Conservation (phyloP, 2,797 vertebrate species). For the Pseudochromis fuscus region DNA sequence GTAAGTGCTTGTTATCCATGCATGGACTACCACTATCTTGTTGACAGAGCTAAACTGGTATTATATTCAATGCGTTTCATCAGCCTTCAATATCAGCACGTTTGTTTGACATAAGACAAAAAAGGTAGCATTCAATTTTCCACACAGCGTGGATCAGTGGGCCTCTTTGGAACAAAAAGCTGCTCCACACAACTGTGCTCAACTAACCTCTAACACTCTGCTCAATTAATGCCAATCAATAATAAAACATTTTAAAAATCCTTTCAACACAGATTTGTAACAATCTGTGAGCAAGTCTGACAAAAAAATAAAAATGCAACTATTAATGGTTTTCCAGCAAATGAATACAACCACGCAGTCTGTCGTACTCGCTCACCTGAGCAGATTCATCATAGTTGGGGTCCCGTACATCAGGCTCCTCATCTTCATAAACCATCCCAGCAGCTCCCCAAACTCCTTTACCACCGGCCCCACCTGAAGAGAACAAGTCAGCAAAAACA, state of each 20-base stretch:
- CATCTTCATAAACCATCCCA: slow-evolving; percentile 90
- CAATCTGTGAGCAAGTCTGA: background rate
- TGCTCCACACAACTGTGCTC: background rate
- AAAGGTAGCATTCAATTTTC: slow-evolving; percentile 12
- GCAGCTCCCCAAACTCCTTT: slow-evolving; percentile 94
- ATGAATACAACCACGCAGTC: no score
- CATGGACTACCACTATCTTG: slow-evolving; percentile 24
- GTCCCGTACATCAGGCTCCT: slow-evolving; percentile 88
- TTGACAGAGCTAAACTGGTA: slow-evolving; percentile 19
- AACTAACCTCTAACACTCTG: slow-evolving; percentile 10
- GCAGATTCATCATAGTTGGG: slow-evolving; percentile 91
- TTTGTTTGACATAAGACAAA: slow-evolving; percentile 51
- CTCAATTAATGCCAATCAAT: background rate
- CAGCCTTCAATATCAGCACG: slow-evolving; percentile 53
- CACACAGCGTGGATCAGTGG: slow-evolving; percentile 38
- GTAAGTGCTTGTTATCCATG: slow-evolving; percentile 20
- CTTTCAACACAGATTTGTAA: background rate
- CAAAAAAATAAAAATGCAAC: no score
- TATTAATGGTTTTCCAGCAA: no score
- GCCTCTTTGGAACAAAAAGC: slow-evolving; percentile 59
- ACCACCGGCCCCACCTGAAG: slow-evolving; percentile 89
- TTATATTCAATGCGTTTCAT: slow-evolving; percentile 7
- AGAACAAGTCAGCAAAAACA: slow-evolving; percentile 14
- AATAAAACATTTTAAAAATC: background rate
- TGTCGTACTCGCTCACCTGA: slow-evolving; percentile 78